Base-by-base conservation (phyloP, 2,113 vertebrate species). In the Stercorarius parasiticus region DNA sequence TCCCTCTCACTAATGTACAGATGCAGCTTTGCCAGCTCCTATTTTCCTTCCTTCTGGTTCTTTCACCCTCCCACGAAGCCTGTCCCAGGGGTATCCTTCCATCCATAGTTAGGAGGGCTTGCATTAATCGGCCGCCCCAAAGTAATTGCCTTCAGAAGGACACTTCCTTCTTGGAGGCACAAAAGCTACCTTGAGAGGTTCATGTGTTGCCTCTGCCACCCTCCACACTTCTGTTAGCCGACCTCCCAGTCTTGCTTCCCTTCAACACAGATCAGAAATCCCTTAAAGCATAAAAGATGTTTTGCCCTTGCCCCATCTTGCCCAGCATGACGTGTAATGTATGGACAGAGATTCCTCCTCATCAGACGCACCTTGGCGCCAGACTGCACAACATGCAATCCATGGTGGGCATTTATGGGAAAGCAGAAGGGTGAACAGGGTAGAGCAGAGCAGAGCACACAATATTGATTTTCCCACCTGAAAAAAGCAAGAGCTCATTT, bases 251-350 rank as follows among this genome's bases (percentile, higher is more conserved):
- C 22, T 80, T 15, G 4, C 25, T 76, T 15, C 8, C 6, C 34
- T 71, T 74, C 62, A 71, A 71, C 42, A 67, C 8, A 52, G 15
- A 55, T 55, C 15, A 55, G 27, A 73, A 78, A 77, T 47, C 42
- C 55, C 47, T 67, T 42, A 45, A 67, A 78, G 13, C 30, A 43
- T 15, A 40, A 61, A 49, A 82, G 19, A 27, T 0, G 0, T 36
- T 50, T 50, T 67, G 43, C 25, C 16, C 20, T 78, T 7, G 5
- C 18, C 18, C 29, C 16, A 13, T 38, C 59, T 74, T 78, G 27
- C 52, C 29, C n/a, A 72, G 47, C 19, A 34, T 9, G 6, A 62
- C 2, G 3, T 9, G 23, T 25, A 79, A 21, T 0, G 3, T 19
- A n/a, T 1, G 12, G 30, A 32, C 15, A 21, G 50, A 67, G 34